Base-by-base conservation (phyloP, 1,140 invertebrate species). In the Papilio helenus region DNA sequence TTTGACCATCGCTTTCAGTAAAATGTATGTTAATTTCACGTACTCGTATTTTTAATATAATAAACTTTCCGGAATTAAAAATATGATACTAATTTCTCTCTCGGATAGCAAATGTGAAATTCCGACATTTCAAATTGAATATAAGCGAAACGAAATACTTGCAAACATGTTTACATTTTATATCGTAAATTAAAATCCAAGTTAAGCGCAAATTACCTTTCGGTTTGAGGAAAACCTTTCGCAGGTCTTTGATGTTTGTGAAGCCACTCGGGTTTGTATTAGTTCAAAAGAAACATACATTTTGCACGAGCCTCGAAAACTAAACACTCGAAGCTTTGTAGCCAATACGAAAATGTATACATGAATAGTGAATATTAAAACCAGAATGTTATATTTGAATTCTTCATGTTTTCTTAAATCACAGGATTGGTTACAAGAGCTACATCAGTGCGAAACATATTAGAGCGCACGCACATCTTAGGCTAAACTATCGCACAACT, bases 221-320 rank as follows among this genome's bases (percentile, higher is more conserved):
- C 20, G 12, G 61, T 68, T 68, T 68, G 61, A 68, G 61, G 26
- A 29, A 68, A 68, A 29, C 61, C 61, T 26, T 68, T 68, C 26
- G 61, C 23, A 34, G 34, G 26, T 29, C 61, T 68, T 68, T 68
- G 61, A 68, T 16, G 61, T 68, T 34, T 68, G 61, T 68, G 29
- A 68, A 68, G 23, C 61, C 14, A 68, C 26, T 68, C 26, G 12
- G 23, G 26, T 68, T 68, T 34, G 61, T 68, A 23, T 68, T 34
- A 68, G 61, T 68, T 68, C 61, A 68, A 68, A 68, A 68, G 61
- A 29, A 68, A 68, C 26, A 68, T 68, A 68, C 26, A 58, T 58
- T 68, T 68, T 29, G 10, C 61, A 68, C 10, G 61, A 29, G 61
- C 61, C 4, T 29, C 12, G 61, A 29, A 68, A 68, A 29, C 61